Evolutionary conservation across 2,888 invertebrate species (phyloP).

Genomic region (Desoria tigrina): DNA sequence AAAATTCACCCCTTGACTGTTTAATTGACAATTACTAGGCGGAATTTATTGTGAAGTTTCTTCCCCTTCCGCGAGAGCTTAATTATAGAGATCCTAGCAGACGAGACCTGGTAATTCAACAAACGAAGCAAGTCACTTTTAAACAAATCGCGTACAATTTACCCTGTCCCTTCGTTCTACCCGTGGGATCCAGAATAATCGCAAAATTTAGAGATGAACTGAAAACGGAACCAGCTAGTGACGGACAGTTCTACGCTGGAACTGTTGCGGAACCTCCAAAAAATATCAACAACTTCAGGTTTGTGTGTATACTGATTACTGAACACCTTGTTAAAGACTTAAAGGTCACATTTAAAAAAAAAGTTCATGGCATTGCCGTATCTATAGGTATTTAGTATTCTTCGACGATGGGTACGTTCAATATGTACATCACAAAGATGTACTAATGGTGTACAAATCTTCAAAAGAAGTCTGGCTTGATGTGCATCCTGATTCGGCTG

Average conservation of each 20-base stretch:
- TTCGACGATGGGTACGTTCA: constrained; percentile 92
- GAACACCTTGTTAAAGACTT: too few species aligned
- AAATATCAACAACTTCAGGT: constrained; percentile 73
- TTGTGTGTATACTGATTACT: too few species aligned
- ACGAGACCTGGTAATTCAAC: constrained; percentile 12
- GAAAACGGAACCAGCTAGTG: constrained; percentile 39
- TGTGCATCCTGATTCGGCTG: constrained; percentile 74
- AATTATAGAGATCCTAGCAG: constrained; percentile 22
- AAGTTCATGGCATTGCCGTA: constrained; percentile 28
- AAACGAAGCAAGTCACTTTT: constrained; percentile 58
- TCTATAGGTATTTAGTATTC: constrained; percentile 77
- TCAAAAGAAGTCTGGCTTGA: constrained; percentile 84
- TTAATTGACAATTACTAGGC: too few species aligned
- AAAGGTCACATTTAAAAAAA: not conserved
- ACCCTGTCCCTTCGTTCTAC: constrained; percentile 68
- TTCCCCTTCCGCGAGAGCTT: too few species aligned
- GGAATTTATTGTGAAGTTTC: constrained; percentile 4
- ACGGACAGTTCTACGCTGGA: constrained; percentile 69
- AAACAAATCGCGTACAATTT: constrained; percentile 72
- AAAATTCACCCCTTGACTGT: too few species aligned
- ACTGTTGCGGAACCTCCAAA: constrained; percentile 80
- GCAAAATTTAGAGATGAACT: constrained; percentile 72
- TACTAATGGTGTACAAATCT: constrained; percentile 69
- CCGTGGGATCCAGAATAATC: constrained; percentile 82
- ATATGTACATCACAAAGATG: constrained; percentile 72